Conservation (phyloP, 1,140 invertebrate species). For the Octopus bimaculoides region DNA sequence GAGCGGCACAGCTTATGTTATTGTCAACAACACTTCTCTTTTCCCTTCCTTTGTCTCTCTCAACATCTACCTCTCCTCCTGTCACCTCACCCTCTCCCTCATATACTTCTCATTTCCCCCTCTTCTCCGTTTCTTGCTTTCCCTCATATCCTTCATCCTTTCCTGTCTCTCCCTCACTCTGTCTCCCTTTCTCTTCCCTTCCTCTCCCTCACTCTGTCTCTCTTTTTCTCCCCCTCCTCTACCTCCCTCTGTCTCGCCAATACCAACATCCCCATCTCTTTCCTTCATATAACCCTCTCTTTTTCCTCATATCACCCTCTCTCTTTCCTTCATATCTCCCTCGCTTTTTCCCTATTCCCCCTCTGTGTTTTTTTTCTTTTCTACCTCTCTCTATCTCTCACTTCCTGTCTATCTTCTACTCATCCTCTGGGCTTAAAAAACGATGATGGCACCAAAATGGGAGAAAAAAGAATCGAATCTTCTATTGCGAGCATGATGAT, state of each 20-base stretch:
- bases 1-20: no score
- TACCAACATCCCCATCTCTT: not conserved
- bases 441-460: no score
- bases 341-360: not conserved
- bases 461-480: no score
- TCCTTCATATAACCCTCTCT: not conserved
- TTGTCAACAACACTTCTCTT: no score
- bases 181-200: not conserved
- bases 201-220: not conserved
- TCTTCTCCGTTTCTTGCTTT: no score
- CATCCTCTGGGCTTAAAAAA: no score
- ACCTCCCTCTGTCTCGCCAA: not conserved
- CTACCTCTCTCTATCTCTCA: not conserved
- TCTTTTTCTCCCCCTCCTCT: not conserved
- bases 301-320: not conserved
- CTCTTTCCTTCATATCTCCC: not conserved
- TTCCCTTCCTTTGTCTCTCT: no score
- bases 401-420: not conserved
- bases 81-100: no score
- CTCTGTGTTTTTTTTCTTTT: not conserved
- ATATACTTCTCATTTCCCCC: no score
- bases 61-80: no score
- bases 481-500: no score
- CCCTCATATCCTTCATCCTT: not conserved
- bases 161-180: not conserved